Evolutionary conservation across 2,888 invertebrate species (phyloP), one percentile per base, ranked within the genome.

Genomic region (Pyrocoelia pectoralis): DNA sequence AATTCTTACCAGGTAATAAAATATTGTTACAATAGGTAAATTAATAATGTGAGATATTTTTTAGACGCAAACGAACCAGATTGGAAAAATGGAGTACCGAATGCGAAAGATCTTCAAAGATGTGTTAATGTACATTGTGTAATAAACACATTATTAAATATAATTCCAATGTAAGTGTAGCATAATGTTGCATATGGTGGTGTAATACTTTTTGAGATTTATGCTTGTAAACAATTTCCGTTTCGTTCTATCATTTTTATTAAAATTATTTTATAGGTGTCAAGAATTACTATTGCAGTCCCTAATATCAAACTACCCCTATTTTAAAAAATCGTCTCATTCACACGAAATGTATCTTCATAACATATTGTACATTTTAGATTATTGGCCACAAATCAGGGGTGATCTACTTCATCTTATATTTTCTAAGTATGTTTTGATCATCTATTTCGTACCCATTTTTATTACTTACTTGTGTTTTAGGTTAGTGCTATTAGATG

Each of bases 401-500:
- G 86, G 87, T 69, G 86, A 89, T 68, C 85, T 96, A 24, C 82
- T 96, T 71, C 85, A 88, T 67, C 83, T 94, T 59, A 86, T 95
- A 73, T 83, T 95, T 67, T 89, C 89, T 73, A 92, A 89, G 91
- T 93, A 84, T 83, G 84, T 80, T 65, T 53, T n/a, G n/a, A n/a
- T n/a, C n/a, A n/a, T n/a, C n/a, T 57, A 40, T 33, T 28, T 29
- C 15, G 38, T n/a, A n/a, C n/a, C n/a, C n/a, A n/a, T n/a, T n/a
- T n/a, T n/a, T n/a, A n/a, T n/a, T n/a, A n/a, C n/a, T n/a, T n/a
- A n/a, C n/a, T n/a, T n/a, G n/a, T 24, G 43, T 74, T 75, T 58
- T 76, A 93, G 93, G 78, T 81, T 94, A 77, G 83, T 92, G 55
- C 80, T 87, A 66, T 84, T 95, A 79, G 94, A 94, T 78, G 90